Evolutionary conservation across 2,888 invertebrate species (phyloP).

Genomic region (Liposcelis brunnea): DNA sequence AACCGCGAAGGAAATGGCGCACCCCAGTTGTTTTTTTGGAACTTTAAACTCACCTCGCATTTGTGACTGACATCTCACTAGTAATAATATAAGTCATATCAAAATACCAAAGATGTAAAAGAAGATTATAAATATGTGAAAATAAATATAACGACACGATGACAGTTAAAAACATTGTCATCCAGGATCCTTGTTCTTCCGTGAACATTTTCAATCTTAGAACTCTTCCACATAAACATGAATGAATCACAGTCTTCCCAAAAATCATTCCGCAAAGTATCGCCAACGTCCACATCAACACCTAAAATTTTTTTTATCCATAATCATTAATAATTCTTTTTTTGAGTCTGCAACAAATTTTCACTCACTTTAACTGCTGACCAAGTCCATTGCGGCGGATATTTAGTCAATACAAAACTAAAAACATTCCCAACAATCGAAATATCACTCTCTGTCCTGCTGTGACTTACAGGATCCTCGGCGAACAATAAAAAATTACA

Average conservation of each 20-base stretch:
- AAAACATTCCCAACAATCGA: slow-evolving; percentile 32
- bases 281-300: slow-evolving; percentile 28
- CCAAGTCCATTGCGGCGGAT: slow-evolving; percentile 29
- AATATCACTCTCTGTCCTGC: slow-evolving; percentile 29
- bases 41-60: slow-evolving; percentile 24
- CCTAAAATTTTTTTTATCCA: too few relatives aligned
- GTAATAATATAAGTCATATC: slow-evolving; percentile 26
- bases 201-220: slow-evolving; percentile 31
- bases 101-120: slow-evolving; percentile 25
- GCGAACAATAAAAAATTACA: slow-evolving; percentile 34
- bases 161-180: slow-evolving; percentile 30
- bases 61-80: slow-evolving; percentile 28
- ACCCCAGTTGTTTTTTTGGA: too few relatives aligned
- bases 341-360: not conserved
- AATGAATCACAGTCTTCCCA: slow-evolving; percentile 30
- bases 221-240: slow-evolving; percentile 25
- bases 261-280: slow-evolving; percentile 27
- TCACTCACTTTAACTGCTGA: slow-evolving; percentile 21
- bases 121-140: slow-evolving; percentile 29
- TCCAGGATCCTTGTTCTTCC: slow-evolving; percentile 32
- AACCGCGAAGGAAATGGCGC: too few relatives aligned
- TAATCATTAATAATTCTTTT: too few relatives aligned
- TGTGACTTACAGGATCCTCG: slow-evolving; percentile 33
- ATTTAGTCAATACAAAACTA: slow-evolving; percentile 30
- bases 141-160: slow-evolving; percentile 29